Evolutionary conservation across 1,140 invertebrate species (phyloP).

Genomic region (Drosophila athabasca): DNA sequence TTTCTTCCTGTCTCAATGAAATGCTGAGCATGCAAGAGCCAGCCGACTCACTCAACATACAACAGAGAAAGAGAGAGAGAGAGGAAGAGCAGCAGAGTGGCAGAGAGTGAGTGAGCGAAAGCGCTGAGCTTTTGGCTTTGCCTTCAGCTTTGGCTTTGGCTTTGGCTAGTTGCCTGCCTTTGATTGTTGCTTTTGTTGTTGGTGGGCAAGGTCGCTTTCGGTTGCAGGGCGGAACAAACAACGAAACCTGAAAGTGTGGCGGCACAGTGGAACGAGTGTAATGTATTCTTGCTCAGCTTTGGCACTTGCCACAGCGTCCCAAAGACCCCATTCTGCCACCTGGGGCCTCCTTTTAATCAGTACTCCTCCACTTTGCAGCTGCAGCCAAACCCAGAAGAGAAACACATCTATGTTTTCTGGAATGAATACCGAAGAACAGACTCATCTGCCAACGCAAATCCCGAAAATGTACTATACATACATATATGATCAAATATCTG

Average conservation of each 20-base stretch:
- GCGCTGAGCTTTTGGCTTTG: slow-evolving; percentile 57
- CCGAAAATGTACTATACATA: too few species aligned
- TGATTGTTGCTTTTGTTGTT: slow-evolving; percentile 34
- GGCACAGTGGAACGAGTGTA: too few species aligned
- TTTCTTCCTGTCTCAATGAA: slow-evolving; percentile 17
- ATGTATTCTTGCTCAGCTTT: too few species aligned
- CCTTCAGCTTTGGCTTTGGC: slow-evolving; percentile 59
- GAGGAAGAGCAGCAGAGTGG: not conserved
- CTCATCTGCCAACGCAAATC: too few species aligned
- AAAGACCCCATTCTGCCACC: too few species aligned
- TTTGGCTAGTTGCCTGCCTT: slow-evolving; percentile 70
- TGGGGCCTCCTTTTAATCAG: too few species aligned
- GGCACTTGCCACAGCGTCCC: too few species aligned
- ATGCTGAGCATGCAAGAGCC: slow-evolving; percentile 70
- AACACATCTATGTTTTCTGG: slow-evolving; percentile 2
- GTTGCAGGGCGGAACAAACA: slow-evolving; percentile 58
- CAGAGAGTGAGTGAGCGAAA: not conserved
- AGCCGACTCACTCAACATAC: slow-evolving; percentile 1
- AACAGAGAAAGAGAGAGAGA: not conserved
- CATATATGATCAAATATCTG: too few species aligned
- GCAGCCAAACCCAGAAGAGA: too few species aligned
- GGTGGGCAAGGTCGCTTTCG: slow-evolving; percentile 72
- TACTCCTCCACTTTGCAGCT: too few species aligned
- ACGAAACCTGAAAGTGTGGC: slow-evolving; percentile 32
- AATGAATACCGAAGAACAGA: too few species aligned